Evolutionary conservation across 2,797 vertebrate species (phyloP).

Genomic region (Anisognathus igniventris): DNA sequence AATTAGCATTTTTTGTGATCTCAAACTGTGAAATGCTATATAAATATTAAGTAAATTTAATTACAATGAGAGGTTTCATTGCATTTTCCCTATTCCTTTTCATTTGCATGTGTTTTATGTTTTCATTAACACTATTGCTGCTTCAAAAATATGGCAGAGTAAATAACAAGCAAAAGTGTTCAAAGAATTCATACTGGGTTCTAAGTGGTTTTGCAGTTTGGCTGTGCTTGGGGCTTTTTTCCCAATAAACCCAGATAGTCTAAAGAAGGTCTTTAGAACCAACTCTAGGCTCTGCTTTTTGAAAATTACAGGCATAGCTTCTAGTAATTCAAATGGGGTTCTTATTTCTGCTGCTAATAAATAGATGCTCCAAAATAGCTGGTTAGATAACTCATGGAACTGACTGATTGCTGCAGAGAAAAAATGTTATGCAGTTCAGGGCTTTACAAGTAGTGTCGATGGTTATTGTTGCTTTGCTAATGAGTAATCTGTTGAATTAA

Average conservation of each 20-base stretch:
- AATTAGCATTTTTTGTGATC: neutral
- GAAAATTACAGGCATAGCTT: neutral
- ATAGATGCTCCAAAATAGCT: neutral
- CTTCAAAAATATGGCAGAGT: neutral
- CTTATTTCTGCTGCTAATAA: neutral
- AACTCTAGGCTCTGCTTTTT: neutral
- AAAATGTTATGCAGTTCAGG: neutral
- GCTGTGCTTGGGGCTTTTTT: neutral
- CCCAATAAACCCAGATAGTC: neutral
- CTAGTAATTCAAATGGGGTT: neutral
- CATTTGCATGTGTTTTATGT: neutral
- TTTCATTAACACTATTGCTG: neutral
- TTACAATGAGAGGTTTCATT: neutral
- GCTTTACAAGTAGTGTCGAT: neutral
- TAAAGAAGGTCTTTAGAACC: neutral
- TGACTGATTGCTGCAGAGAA: neutral
- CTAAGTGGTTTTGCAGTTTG: neutral
- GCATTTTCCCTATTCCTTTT: neutral
- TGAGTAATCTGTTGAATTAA: neutral
- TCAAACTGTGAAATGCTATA: neutral
- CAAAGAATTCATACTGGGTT: neutral
- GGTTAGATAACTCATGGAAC: neutral
- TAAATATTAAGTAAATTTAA: neutral
- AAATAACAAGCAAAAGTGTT: neutral
- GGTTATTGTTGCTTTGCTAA: neutral